phyloP scores from a whole-genome alignment of 2,797 vertebrate genomes.

The Cyclura pinguis region DNA sequence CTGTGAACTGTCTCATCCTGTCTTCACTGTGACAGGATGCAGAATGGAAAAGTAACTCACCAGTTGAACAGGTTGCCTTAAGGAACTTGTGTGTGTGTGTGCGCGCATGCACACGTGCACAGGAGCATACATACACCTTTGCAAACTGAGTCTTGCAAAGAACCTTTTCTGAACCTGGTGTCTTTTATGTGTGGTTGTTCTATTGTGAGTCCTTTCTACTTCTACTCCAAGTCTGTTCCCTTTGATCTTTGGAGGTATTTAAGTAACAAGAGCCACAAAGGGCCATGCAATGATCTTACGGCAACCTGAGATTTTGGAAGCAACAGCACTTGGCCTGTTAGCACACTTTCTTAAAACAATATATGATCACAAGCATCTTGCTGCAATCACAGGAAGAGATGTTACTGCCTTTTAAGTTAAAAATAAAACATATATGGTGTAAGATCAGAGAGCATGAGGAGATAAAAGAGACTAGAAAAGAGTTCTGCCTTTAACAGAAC shows the following conservation, averaged over 20 bases:
- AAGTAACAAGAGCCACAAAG: constrained; percentile 30
- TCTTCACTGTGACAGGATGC: neutral
- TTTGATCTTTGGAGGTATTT: constrained; percentile 38
- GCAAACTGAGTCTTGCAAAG: neutral
- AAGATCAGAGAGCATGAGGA: neutral
- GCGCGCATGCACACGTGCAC: too few species aligned
- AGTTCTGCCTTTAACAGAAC: neutral
- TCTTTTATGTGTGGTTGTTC: constrained; percentile 13
- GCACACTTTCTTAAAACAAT: constrained; percentile 19
- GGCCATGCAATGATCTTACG: neutral
- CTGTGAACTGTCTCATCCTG: neutral
- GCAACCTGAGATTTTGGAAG: constrained; percentile 12
- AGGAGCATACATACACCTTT: neutral
- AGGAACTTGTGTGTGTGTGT: neutral
- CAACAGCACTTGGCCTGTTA: neutral
- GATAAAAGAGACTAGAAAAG: constrained; percentile 2
- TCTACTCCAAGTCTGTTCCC: constrained; percentile 4
- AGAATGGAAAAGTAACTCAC: constrained; percentile 24
- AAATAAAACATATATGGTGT: constrained; percentile 7
- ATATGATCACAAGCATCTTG: constrained; percentile 24
- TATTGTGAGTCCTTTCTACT: constrained; percentile 36
- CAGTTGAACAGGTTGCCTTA: constrained; percentile 3
- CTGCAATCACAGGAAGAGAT: constrained; percentile 5
- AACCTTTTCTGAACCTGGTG: neutral
- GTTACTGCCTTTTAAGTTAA: constrained; percentile 12